Percentiles rank a stretch among this genome's conserved stretches.
These are phyloP conservation scores for Calycopis cecrops DNA, from an alignment of 1,140 invertebrate species.

Conservation along the genomic window DNA sequence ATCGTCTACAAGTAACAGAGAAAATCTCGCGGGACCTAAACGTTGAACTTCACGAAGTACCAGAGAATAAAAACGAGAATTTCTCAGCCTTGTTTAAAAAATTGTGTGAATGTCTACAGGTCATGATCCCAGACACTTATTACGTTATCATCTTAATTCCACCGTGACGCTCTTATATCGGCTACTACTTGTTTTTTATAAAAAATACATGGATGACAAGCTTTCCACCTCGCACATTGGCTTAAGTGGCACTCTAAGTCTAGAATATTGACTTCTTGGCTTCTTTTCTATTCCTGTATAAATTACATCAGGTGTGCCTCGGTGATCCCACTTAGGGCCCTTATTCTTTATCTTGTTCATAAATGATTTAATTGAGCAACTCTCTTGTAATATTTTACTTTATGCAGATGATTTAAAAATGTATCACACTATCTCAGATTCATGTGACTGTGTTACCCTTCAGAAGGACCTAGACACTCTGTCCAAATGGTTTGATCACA, in stretches of 20 bases:
- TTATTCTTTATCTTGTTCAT: too few relatives aligned
- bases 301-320: neutral
- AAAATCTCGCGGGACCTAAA: neutral
- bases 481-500: neutral
- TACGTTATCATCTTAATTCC: neutral
- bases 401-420: neutral
- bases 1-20: neutral
- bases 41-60: neutral
- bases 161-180: slow-evolving; percentile 4
- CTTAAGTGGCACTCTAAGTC: neutral
- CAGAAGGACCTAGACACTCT: neutral
- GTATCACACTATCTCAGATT: neutral
- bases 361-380: too few relatives aligned
- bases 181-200: neutral
- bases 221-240: too few relatives aligned
- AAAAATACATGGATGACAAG: neutral
- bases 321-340: too few relatives aligned
- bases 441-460: neutral
- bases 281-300: neutral
- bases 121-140: neutral
- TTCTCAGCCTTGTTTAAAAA: neutral
- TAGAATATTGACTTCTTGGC: neutral
- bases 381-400: too few relatives aligned
- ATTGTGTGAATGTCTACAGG: neutral
- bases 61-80: neutral